Percentiles rank a stretch among this genome's conserved stretches.
phyloP scores from a whole-genome alignment of 2,888 invertebrate genomes.

The Gasteruption jaculator region DNA sequence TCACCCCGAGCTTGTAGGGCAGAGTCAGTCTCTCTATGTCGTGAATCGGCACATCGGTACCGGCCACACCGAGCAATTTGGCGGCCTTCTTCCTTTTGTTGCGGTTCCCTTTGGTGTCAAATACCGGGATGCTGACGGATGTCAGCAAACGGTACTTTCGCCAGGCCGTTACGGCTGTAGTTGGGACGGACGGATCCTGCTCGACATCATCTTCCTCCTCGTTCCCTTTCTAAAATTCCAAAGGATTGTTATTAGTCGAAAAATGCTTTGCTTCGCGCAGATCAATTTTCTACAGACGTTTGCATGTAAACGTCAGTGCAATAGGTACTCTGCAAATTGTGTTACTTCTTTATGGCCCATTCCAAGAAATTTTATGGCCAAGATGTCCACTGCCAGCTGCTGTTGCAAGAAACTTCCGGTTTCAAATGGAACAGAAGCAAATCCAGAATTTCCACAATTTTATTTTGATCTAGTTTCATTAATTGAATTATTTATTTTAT shows the following conservation, averaged over 20 bases:
- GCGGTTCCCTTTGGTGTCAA: constrained; percentile 67
- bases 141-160: constrained; percentile 71
- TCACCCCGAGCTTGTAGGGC: constrained; percentile 92
- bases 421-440: constrained; percentile 8
- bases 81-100: constrained; percentile 62
- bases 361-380: neutral
- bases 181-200: constrained; percentile 27
- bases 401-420: constrained; percentile 8
- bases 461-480: too few relatives aligned
- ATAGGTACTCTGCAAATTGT: too few relatives aligned
- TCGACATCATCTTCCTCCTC: constrained; percentile 35
- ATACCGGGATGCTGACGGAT: constrained; percentile 90
- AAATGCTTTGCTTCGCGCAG: too few relatives aligned
- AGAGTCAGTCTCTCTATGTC: constrained; percentile 86
- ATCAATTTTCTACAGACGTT: too few relatives aligned
- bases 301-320: too few relatives aligned
- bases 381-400: constrained; percentile 11
- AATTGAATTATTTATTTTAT: too few relatives aligned
- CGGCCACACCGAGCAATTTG: constrained; percentile 88
- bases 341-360: too few relatives aligned
- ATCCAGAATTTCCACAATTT: too few relatives aligned
- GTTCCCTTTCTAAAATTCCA: constrained; percentile 25
- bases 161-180: constrained; percentile 33
- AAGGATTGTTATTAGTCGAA: too few relatives aligned
- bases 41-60: constrained; percentile 89